phyloP scores from a whole-genome alignment of 1,140 invertebrate species.

The Sycophaga agraensis region DNA sequence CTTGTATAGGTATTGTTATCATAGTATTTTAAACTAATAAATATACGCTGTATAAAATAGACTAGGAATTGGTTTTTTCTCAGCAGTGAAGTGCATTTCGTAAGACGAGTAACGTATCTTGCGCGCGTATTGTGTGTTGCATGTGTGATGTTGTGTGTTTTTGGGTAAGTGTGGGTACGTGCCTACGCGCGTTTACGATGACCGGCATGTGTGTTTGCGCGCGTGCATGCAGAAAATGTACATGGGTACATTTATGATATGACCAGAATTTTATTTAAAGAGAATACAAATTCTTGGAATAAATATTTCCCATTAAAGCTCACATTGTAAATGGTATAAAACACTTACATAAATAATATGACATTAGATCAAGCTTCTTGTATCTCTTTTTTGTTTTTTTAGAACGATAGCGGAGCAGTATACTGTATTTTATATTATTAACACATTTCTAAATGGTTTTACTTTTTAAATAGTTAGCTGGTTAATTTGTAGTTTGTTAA shows the following conservation, averaged over 20 bases:
- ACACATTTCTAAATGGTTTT: too few relatives aligned
- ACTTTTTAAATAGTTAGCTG: too few relatives aligned
- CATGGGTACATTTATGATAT: constrained; percentile 19
- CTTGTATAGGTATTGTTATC: constrained; percentile 25
- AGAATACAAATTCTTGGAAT: constrained; percentile 19
- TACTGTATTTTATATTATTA: neutral
- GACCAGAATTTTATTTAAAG: constrained; percentile 23
- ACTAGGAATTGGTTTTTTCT: constrained; percentile 26
- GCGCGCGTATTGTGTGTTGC: neutral
- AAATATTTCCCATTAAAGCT: constrained; percentile 21
- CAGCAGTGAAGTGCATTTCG: constrained; percentile 26
- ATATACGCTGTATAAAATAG: constrained; percentile 32
- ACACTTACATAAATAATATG: constrained; percentile 9
- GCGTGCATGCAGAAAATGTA: neutral
- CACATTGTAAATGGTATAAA: constrained; percentile 22
- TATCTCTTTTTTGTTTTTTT: too few relatives aligned
- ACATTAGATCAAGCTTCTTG: constrained; percentile 3
- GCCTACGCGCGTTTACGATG: too few relatives aligned
- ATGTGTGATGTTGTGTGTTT: too few relatives aligned
- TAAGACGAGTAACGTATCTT: constrained; percentile 29
- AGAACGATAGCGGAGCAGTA: too few relatives aligned
- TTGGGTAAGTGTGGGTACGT: too few relatives aligned
- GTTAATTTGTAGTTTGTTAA: too few relatives aligned
- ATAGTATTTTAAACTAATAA: constrained; percentile 24
- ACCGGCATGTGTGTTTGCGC: too few relatives aligned